A percentile compares a stretch with the other conserved stretches of the same genome.
phyloP scores from a whole-genome alignment of 2,888 invertebrate genomes.

The Idaea biselata region DNA sequence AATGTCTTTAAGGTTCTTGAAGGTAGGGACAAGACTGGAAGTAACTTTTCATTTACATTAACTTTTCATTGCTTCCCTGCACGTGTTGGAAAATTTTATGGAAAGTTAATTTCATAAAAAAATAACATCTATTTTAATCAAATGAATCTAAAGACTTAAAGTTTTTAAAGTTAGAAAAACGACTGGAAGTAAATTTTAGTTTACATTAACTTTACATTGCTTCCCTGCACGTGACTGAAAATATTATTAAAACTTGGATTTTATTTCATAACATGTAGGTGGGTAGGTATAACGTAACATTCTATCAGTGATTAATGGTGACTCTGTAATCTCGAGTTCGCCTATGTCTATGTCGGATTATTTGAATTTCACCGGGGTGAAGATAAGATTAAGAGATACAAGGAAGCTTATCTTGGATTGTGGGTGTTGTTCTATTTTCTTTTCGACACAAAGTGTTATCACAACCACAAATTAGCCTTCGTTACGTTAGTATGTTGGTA shows the following conservation, averaged over 20 bases:
- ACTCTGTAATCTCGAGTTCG: conserved; percentile 48
- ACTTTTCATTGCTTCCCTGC: background rate
- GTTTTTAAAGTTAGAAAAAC: background rate
- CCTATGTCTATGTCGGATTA: conserved; percentile 52
- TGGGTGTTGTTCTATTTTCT: conserved; percentile 21
- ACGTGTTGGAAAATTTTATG: background rate
- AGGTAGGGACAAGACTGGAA: background rate
- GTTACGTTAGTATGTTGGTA: background rate
- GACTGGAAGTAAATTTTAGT: background rate
- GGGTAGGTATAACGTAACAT: background rate
- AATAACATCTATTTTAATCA: too few relatives aligned
- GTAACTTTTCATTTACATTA: background rate
- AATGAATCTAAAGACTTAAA: too few relatives aligned
- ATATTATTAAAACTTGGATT: background rate
- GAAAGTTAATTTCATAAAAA: background rate
- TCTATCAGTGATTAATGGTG: conserved; percentile 62
- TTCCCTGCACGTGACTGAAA: background rate
- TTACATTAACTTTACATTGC: background rate
- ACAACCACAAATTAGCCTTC: background rate
- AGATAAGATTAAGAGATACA: conserved; percentile 69
- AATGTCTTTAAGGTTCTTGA: background rate
- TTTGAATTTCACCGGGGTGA: conserved; percentile 52
- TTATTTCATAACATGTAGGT: background rate
- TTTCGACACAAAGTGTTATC: conserved; percentile 1
- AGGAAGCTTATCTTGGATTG: conserved; percentile 40